Evolutionary conservation across 2,888 invertebrate genomes (phyloP), one percentile per base, ranked within the genome.

Genomic region (Therioaphis trifolii): DNA sequence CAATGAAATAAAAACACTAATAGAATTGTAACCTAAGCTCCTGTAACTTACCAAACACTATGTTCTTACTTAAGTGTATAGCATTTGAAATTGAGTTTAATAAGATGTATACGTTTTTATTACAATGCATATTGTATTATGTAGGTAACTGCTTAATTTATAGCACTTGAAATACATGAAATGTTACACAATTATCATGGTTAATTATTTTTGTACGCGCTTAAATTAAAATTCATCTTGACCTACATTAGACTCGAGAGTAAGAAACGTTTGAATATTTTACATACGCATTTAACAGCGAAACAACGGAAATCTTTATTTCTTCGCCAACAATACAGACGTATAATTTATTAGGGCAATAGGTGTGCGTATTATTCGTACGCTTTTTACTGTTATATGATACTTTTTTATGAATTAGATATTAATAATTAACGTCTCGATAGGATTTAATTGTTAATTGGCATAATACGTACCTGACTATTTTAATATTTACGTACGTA

Each of bases 141-240:
- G 29, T 46, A 27, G 40, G 29, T 46, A 27, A 11, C 14, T n/a
- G 27, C 27, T 29, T 76, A 76, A 29, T 76, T 76, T 76, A 58
- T 76, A 61, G 27, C 43, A 61, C 61, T 46, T 1, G 55, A 76
- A 63, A 76, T 21, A 61, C 61, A 27, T 1, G 55, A 76, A 63
- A 76, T 21, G 27, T 76, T 76, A 63, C 63, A 46, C 63, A 76
- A 63, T 76, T 76, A 76, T 76, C 61, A 46, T 14, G 29, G 29
- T 12, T 76, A 63, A 76, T 76, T 76, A 76, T 63, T 29, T 55
- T 63, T 76, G 12, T 29, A 4, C 61, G 21, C 63, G 46, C 61
- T 15, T 61, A 46, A 46, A 29, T 76, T 76, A 63, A 24, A 76
- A 76, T 63, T 63, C 29, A 46, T 76, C 76, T 76, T 76, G 76